Percentiles rank a stretch among this genome's conserved stretches.
phyloP scores from a whole-genome alignment of 2,888 invertebrate genomes.

The Enchytraeus crypticus region DNA sequence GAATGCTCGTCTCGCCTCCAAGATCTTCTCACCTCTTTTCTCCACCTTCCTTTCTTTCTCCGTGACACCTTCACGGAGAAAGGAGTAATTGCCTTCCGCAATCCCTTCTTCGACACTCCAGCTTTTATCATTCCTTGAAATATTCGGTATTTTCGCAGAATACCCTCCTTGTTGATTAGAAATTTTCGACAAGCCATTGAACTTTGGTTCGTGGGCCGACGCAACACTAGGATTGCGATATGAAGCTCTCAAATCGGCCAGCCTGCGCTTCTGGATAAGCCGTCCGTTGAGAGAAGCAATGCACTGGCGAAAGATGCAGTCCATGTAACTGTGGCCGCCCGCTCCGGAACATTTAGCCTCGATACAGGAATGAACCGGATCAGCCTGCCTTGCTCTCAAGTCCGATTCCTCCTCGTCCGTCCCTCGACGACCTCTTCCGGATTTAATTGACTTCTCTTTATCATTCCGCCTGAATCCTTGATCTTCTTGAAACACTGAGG shows the following conservation, averaged over 20 bases:
- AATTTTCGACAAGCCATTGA: too few species aligned
- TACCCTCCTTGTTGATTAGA: too few species aligned
- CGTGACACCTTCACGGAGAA: neutral
- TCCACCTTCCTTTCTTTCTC: neutral
- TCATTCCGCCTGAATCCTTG: too few species aligned
- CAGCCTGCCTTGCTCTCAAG: constrained; percentile 4
- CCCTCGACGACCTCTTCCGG: too few species aligned
- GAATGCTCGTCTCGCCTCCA: constrained; percentile 3
- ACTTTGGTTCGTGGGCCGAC: too few species aligned
- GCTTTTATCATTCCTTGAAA: neutral
- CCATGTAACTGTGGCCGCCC: neutral
- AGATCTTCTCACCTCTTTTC: neutral
- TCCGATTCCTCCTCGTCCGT: too few species aligned
- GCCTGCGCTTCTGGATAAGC: neutral
- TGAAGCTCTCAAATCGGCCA: too few species aligned
- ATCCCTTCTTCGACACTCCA: neutral
- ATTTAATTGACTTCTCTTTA: too few species aligned
- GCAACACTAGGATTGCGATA: too few species aligned
- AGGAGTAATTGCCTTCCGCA: neutral
- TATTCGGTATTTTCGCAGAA: too few species aligned
- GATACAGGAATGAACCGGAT: constrained; percentile 8
- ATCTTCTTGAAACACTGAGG: too few species aligned
- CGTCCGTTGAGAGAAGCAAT: neutral
- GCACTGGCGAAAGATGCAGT: constrained; percentile 7
- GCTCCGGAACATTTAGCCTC: constrained; percentile 9